A percentile compares a stretch with the other conserved stretches of the same genome.
Evolutionary conservation across 2,888 invertebrate genomes (phyloP).

Genomic region (Phasia obesa): DNA sequence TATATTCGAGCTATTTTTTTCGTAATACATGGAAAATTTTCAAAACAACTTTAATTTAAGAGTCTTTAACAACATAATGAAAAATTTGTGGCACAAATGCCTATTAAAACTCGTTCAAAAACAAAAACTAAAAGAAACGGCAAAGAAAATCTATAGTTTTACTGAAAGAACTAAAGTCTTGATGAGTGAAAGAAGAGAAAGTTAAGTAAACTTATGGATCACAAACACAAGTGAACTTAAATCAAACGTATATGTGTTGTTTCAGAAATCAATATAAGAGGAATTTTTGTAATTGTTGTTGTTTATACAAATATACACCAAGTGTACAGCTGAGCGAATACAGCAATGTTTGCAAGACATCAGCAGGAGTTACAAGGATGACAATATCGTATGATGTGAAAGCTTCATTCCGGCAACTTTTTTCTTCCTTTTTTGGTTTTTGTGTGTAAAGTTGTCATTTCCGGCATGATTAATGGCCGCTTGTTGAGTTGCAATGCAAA

Average conservation of each 20-base stretch:
- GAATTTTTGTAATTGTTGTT: slow-evolving; percentile 1
- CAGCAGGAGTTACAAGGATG: slow-evolving; percentile 25
- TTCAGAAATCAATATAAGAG: slow-evolving; percentile 26
- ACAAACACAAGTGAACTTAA: background rate
- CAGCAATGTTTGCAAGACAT: slow-evolving; percentile 1
- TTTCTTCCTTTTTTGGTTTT: slow-evolving; percentile 1
- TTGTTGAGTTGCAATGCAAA: slow-evolving; percentile 73
- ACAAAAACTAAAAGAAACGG: background rate
- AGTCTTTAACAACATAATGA: background rate
- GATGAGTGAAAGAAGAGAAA: slow-evolving; percentile 12
- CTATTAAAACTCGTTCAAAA: background rate
- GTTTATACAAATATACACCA: slow-evolving; percentile 7
- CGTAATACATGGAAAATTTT: too few species aligned
- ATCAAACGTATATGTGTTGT: background rate
- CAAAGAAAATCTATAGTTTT: background rate
- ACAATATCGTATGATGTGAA: slow-evolving; percentile 43
- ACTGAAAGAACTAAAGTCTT: slow-evolving; percentile 10
- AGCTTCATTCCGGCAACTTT: background rate
- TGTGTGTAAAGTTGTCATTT: slow-evolving; percentile 72
- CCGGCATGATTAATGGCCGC: slow-evolving; percentile 80
- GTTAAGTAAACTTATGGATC: slow-evolving; percentile 1
- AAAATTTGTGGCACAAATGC: background rate
- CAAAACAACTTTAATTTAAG: too few species aligned
- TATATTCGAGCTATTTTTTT: too few species aligned
- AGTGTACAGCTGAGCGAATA: background rate